A percentile compares a stretch with the other conserved stretches of the same genome.
phyloP scores from a whole-genome alignment of 1,140 invertebrate species.

The Drosophila novamexicana region DNA sequence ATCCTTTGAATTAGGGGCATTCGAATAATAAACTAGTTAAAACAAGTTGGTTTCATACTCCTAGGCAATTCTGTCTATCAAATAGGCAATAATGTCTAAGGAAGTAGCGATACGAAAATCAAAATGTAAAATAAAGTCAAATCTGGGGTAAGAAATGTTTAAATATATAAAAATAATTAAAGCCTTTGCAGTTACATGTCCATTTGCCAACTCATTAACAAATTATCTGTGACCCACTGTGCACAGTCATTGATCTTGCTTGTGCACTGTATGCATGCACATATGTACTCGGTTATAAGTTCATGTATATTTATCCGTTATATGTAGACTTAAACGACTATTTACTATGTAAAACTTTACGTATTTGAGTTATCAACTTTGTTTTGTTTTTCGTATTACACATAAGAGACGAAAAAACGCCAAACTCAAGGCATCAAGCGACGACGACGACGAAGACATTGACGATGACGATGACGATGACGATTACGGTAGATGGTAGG shows the following conservation, averaged over 20 bases:
- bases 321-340: conserved; percentile 75
- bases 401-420: conserved; percentile 62
- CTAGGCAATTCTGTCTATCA: conserved; percentile 44
- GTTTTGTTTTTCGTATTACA: conserved; percentile 60
- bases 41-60: conserved; percentile 5
- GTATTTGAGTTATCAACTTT: conserved; percentile 83
- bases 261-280: conserved; percentile 20
- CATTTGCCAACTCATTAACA: background rate
- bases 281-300: conserved; percentile 13
- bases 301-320: conserved; percentile 34
- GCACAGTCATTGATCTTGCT: conserved; percentile 25
- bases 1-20: background rate
- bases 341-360: conserved; percentile 84
- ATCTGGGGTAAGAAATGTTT: background rate
- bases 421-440: conserved; percentile 51
- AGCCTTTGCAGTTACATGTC: conserved; percentile 14
- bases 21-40: conserved; percentile 5
- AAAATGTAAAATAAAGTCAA: background rate
- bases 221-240: conserved; percentile 24
- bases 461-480: conserved; percentile 29
- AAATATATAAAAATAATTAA: conserved; percentile 29
- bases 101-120: conserved; percentile 2
- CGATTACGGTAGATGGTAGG: background rate
- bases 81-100: conserved; percentile 35
- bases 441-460: conserved; percentile 42